A percentile compares a stretch with the other conserved stretches of the same genome.
Conservation (phyloP, 1,140 invertebrate species). For the Holcopasites calliopsidis region DNA sequence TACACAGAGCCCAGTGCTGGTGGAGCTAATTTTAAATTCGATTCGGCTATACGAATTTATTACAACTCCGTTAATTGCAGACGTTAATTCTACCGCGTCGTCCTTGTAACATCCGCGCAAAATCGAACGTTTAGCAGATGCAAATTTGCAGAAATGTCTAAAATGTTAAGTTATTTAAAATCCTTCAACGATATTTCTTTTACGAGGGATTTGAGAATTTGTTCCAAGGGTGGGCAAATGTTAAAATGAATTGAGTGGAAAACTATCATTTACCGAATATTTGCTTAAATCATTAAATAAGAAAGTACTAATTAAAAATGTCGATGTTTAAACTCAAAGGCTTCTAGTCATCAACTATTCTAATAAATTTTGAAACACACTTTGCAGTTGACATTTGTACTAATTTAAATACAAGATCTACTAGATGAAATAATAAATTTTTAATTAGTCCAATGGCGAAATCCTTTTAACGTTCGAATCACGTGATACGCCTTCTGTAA, state of each 20-base stretch:
- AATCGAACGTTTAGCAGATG: constrained; percentile 21
- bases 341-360: too few relatives aligned
- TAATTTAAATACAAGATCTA: too few relatives aligned
- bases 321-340: too few relatives aligned
- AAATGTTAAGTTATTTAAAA: background rate
- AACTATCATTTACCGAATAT: too few relatives aligned
- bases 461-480: background rate
- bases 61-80: constrained; percentile 8
- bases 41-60: constrained; percentile 11
- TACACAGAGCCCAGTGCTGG: background rate
- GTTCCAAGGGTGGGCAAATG: background rate
- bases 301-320: too few relatives aligned
- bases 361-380: too few relatives aligned
- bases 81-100: constrained; percentile 11
- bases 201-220: too few relatives aligned
- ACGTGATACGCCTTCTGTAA: constrained; percentile 12
- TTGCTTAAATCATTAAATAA: too few relatives aligned
- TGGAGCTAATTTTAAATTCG: constrained; percentile 39
- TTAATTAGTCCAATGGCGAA: background rate
- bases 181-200: too few relatives aligned
- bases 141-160: background rate
- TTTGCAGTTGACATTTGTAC: too few relatives aligned
- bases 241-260: too few relatives aligned
- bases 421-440: too few relatives aligned
- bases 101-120: background rate